Percentiles rank a stretch among this genome's conserved stretches.
Conservation (phyloP, 1,140 invertebrate species). For the Pseudomyrmex gracilis region DNA sequence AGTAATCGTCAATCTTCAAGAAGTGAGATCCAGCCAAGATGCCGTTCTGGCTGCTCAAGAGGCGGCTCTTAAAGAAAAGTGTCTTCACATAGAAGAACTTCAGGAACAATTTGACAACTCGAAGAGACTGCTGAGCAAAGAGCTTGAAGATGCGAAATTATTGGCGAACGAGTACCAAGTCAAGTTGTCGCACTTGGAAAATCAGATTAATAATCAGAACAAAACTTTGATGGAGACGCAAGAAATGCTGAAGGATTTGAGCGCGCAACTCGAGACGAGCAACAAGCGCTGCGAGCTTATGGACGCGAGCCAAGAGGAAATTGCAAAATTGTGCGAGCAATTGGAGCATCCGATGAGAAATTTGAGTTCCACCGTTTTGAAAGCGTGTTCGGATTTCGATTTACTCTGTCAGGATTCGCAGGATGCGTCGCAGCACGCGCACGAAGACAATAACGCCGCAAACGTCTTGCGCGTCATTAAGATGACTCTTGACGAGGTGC, state of each 20-base stretch:
- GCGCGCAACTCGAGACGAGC: conserved; percentile 27
- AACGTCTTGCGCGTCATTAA: conserved; percentile 50
- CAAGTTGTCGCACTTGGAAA: conserved; percentile 40
- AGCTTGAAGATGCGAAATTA: conserved; percentile 60
- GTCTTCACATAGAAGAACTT: conserved; percentile 54
- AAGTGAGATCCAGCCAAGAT: conserved; percentile 75
- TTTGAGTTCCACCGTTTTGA: conserved; percentile 50
- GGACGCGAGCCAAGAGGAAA: conserved; percentile 39
- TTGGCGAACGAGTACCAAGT: conserved; percentile 38
- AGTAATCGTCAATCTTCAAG: conserved; percentile 76
- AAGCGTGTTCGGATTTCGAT: conserved; percentile 30
- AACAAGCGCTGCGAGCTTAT: conserved; percentile 31
- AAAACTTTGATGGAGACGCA: conserved; percentile 57
- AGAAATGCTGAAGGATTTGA: conserved; percentile 41
- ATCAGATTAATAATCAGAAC: conserved; percentile 38
- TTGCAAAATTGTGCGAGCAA: conserved; percentile 62
- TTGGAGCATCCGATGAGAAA: conserved; percentile 54
- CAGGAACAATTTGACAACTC: conserved; percentile 54
- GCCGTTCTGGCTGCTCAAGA: conserved; percentile 73
- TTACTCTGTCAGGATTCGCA: not conserved
- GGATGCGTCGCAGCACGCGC: not conserved
- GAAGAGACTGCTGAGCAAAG: conserved; percentile 51
- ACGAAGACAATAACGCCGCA: conserved; percentile 28
- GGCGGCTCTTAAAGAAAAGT: conserved; percentile 74
- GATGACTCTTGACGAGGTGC: conserved; percentile 42